These are phyloP conservation scores for Lerista edwardsae DNA, from an alignment of 2,797 vertebrate genomes.

Conservation along the genomic window DNA sequence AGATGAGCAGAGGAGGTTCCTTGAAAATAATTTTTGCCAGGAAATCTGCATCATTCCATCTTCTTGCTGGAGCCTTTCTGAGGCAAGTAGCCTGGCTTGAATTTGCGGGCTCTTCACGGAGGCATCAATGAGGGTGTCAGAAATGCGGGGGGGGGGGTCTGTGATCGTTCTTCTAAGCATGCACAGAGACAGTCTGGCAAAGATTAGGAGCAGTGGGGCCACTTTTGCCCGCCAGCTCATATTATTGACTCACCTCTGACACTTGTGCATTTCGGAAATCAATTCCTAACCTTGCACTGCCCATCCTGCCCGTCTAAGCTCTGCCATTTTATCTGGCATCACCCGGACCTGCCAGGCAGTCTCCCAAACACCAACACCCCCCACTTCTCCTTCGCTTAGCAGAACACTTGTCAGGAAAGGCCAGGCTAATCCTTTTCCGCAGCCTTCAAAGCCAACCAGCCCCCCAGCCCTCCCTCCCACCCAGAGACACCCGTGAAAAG, in stretches of 20 bases:
- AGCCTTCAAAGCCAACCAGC: constrained; percentile 9
- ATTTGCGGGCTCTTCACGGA: background rate
- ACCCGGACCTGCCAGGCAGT: background rate
- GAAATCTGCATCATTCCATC: too few species aligned
- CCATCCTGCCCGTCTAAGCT: background rate
- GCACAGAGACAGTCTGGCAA: background rate
- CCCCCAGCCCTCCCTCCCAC: background rate
- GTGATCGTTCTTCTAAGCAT: background rate
- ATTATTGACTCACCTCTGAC: background rate
- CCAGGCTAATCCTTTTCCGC: background rate
- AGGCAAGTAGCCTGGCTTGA: too few species aligned
- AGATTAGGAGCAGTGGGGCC: too few species aligned
- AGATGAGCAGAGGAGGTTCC: background rate
- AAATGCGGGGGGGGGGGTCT: background rate
- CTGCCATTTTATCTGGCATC: background rate
- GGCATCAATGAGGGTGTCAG: too few species aligned
- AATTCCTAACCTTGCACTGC: background rate
- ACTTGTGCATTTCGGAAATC: background rate
- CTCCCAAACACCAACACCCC: background rate
- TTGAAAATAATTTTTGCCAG: too few species aligned
- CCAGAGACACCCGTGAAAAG: background rate
- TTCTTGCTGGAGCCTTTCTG: too few species aligned
- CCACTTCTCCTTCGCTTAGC: background rate
- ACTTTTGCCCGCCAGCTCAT: too few species aligned
- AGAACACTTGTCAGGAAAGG: background rate